A percentile compares a stretch with the other conserved stretches of the same genome.
phyloP scores from a whole-genome alignment of 2,113 vertebrate species.

The Malurus melanocephalus region DNA sequence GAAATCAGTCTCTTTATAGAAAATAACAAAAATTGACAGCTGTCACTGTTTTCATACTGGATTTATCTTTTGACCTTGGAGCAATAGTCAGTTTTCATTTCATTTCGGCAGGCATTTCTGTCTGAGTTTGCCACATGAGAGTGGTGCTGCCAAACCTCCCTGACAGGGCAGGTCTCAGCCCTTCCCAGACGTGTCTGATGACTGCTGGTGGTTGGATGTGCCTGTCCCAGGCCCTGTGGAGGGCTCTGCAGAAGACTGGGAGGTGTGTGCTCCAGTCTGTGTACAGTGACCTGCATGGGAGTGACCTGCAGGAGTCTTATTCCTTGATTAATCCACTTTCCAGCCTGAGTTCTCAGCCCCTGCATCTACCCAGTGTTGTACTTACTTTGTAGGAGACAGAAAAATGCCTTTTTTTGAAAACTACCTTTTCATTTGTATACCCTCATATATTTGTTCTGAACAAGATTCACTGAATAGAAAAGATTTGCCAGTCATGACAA shows the following conservation, averaged over 20 bases:
- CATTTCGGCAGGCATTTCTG: not conserved
- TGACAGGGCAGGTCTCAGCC: not conserved
- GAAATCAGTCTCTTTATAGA: not conserved
- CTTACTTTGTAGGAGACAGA: not conserved
- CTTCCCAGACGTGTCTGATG: accelerated
- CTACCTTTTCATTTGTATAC: not conserved
- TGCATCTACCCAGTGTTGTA: not conserved
- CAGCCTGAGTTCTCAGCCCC: not conserved
- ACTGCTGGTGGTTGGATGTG: not conserved
- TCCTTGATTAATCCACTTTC: not conserved
- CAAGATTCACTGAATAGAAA: not conserved
- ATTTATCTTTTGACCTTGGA: not conserved
- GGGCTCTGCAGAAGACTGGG: not conserved
- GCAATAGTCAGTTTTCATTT: not conserved
- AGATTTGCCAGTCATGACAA: not conserved
- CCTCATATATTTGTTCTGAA: not conserved
- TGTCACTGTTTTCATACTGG: not conserved
- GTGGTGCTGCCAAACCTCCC: not conserved
- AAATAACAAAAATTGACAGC: not conserved
- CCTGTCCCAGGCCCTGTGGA: not conserved
- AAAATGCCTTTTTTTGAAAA: not conserved
- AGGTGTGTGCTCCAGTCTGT: not conserved
- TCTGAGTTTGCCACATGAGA: not conserved
- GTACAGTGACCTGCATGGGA: not conserved
- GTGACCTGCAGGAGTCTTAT: not conserved